phyloP scores from a whole-genome alignment of 92 coral and sea anemone genomes.

The Montipora capitata region DNA sequence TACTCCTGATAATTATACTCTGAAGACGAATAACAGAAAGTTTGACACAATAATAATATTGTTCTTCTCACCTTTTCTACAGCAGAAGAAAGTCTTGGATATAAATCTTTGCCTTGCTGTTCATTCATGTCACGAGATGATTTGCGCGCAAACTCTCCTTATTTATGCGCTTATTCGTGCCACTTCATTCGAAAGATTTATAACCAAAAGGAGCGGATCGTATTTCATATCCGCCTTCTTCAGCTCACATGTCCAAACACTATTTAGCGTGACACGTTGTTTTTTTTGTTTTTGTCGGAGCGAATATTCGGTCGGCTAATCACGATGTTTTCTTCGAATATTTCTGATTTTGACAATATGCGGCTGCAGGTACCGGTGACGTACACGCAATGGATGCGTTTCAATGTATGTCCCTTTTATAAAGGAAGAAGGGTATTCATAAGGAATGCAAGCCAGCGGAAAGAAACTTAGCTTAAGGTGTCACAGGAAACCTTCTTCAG shows the following conservation, averaged over 20 bases:
- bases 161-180: background rate
- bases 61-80: slow-evolving; percentile 82
- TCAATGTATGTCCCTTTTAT: background rate
- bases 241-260: background rate
- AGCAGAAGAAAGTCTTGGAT: slow-evolving; percentile 80
- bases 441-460: background rate
- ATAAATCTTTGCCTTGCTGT: slow-evolving; percentile 67
- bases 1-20: no score
- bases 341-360: background rate
- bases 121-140: slow-evolving; percentile 56
- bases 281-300: background rate
- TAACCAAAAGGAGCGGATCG: background rate
- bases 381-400: slow-evolving; percentile 3
- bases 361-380: no score
- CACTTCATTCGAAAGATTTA: background rate
- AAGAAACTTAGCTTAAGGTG: background rate
- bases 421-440: background rate
- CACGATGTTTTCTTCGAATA: slow-evolving; percentile 21
- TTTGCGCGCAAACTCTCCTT: background rate
- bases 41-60: no score
- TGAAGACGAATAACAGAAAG: no score
- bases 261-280: background rate
- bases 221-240: slow-evolving; percentile 28
- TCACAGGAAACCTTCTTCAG: background rate
- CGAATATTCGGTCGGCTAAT: background rate